A percentile compares a stretch with the other conserved stretches of the same genome.
Conservation (phyloP, 2,113 vertebrate species). For the Athene cunicularia region DNA sequence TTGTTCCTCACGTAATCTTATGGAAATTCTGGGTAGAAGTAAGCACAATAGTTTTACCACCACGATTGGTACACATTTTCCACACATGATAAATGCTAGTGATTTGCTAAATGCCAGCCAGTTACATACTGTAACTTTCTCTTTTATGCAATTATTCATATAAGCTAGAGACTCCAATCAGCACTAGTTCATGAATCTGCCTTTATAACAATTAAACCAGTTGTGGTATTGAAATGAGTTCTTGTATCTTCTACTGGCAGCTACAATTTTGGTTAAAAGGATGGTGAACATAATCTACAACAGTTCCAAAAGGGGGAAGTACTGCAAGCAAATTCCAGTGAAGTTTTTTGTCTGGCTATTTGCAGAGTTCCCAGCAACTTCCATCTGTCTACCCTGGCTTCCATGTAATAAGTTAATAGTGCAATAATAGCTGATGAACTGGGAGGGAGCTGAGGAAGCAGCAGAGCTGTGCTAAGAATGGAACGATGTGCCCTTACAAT, state of each 20-base stretch:
- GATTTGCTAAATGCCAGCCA: slow-evolving; percentile 53
- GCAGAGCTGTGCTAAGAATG: slow-evolving; percentile 29
- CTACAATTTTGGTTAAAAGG: slow-evolving; percentile 60
- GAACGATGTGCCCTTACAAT: slow-evolving; percentile 64
- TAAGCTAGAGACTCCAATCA: slow-evolving; percentile 28
- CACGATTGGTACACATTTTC: not conserved
- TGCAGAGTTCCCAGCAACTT: slow-evolving; percentile 54
- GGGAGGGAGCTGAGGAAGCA: slow-evolving; percentile 9
- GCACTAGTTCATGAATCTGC: slow-evolving; percentile 1
- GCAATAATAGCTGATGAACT: slow-evolving; percentile 52
- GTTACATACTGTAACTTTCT: slow-evolving; percentile 43
- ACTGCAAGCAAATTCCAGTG: slow-evolving; percentile 18
- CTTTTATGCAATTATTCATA: slow-evolving; percentile 5
- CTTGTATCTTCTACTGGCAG: slow-evolving; percentile 60
- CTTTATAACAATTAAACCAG: slow-evolving; percentile 57
- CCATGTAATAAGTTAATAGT: slow-evolving; percentile 59
- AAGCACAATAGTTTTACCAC: slow-evolving; percentile 29
- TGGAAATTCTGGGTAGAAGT: slow-evolving; percentile 50
- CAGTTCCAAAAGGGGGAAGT: slow-evolving; percentile 33
- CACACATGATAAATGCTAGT: slow-evolving; percentile 30
- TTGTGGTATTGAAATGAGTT: slow-evolving; percentile 55
- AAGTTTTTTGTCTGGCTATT: slow-evolving; percentile 47
- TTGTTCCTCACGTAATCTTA: slow-evolving; percentile 37
- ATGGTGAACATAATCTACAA: not conserved
- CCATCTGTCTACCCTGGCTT: slow-evolving; percentile 25